Evolutionary conservation across 1,140 invertebrate genomes (phyloP).

Genomic region (Protaetia brevitarsis): DNA sequence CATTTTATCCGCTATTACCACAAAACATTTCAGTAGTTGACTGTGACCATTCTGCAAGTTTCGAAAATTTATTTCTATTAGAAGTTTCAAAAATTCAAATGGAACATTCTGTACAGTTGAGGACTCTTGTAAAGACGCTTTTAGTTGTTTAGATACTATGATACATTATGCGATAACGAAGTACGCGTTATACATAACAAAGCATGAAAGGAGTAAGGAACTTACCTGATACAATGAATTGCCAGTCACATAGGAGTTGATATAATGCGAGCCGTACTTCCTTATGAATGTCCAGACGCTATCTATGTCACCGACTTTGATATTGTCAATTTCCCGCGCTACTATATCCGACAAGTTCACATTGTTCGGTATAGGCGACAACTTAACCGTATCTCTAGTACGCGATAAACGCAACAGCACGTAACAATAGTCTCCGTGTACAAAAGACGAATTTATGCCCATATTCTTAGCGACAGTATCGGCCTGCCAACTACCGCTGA

Average conservation of each 20-base stretch:
- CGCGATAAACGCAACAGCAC: constrained; percentile 74
- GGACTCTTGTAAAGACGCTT: too few species aligned
- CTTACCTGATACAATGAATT: constrained; percentile 81
- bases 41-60: too few species aligned
- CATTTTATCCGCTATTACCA: too few species aligned
- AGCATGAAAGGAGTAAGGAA: constrained; percentile 15
- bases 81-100: too few species aligned
- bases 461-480: constrained; percentile 73
- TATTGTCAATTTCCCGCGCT: constrained; percentile 60
- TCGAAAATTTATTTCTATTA: too few species aligned
- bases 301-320: constrained; percentile 67
- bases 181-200: too few species aligned
- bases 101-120: too few species aligned
- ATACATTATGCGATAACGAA: too few species aligned
- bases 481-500: constrained; percentile 73
- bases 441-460: constrained; percentile 78
- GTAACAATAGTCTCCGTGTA: constrained; percentile 75
- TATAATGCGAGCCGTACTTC: constrained; percentile 81
- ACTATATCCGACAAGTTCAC: constrained; percentile 62
- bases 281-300: constrained; percentile 74
- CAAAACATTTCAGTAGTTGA: too few species aligned
- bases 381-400: constrained; percentile 64
- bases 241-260: constrained; percentile 77
- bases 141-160: too few species aligned
- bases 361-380: constrained; percentile 57